Evolutionary conservation across 92 coral and sea anemone genomes (phyloP), one percentile per base, ranked within the genome.

Genomic region (Porites rus): DNA sequence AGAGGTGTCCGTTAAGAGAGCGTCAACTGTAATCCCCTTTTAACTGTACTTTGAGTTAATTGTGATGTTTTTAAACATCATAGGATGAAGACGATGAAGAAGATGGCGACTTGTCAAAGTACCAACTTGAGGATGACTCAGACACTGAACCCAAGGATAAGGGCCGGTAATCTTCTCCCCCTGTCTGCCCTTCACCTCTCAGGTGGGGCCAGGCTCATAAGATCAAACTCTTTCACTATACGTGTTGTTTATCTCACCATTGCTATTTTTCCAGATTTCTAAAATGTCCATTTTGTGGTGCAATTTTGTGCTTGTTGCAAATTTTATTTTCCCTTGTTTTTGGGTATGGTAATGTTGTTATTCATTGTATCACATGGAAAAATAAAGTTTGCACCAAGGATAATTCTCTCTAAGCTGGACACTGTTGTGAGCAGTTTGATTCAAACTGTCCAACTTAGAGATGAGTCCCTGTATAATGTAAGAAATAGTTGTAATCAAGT

Each of bases 121-220:
- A 92, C 72, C 69, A 81, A 38, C 81, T 92, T 74, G 98, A 92
- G 52, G 89, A 87, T 59, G 96, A 78, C 4, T 93, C 95, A 74
- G 98, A 93, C 59, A 87, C 80, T 61, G 94, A 94, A 60, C 84
- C 61, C 89, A 94, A 94, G 96, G 95, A 94, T 82, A 94, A 90
- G 98, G 96, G 98, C 98, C 98, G 98, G 98, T 94, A 94, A 94
- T 82, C 88, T 71, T 61, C 70, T 69, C 69, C 74, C 77, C 74
- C 84, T 87, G 86, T 74, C 78, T 88, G 89, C 89, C 81, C 81
- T 71, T 80, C 87, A 73, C 75, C 76, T 71, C 65, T 86, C 88
- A 89, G 93, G 95, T 92, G 95, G 95, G 94, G 88, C 74, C 88
- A 77, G 90, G 75, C 90, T 71, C 78, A 69, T 80, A 61, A 80